phyloP scores from a whole-genome alignment of 2,888 invertebrate genomes.

The Atethmia centrago region DNA sequence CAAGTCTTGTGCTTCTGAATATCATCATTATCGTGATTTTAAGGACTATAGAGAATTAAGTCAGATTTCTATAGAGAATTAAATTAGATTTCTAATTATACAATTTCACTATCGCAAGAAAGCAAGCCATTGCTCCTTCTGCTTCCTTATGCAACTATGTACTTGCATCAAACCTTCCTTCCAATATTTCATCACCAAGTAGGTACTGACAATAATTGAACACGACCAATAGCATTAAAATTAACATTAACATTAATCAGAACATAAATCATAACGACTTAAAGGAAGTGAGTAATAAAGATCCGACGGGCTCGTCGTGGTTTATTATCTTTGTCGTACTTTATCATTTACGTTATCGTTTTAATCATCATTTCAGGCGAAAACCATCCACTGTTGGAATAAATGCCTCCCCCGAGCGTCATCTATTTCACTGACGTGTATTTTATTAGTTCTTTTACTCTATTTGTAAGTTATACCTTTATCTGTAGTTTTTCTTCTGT shows the following conservation, averaged over 20 bases:
- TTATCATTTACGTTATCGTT: conserved; percentile 2
- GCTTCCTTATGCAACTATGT: neutral
- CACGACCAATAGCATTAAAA: conserved; percentile 46
- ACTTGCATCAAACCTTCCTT: neutral
- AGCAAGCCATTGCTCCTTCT: neutral
- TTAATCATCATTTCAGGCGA: neutral
- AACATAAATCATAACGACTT: conserved; percentile 53
- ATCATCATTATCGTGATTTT: neutral
- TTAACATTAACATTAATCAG: conserved; percentile 46
- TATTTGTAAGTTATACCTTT: neutral
- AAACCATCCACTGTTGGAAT: neutral
- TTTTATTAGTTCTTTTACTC: neutral
- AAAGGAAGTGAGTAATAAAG: conserved; percentile 61
- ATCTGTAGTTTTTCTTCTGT: neutral
- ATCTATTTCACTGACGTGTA: neutral
- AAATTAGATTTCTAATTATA: neutral
- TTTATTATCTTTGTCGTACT: conserved; percentile 35
- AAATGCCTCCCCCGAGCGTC: neutral
- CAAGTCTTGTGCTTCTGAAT: neutral
- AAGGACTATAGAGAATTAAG: neutral
- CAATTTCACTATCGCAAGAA: neutral
- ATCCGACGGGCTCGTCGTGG: conserved; percentile 30
- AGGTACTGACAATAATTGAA: conserved; percentile 31
- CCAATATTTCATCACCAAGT: conserved; percentile 18
- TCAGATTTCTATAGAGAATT: neutral